Base-by-base conservation (phyloP, 2,113 vertebrate genomes). In the Dicrurus megarhynchus region DNA sequence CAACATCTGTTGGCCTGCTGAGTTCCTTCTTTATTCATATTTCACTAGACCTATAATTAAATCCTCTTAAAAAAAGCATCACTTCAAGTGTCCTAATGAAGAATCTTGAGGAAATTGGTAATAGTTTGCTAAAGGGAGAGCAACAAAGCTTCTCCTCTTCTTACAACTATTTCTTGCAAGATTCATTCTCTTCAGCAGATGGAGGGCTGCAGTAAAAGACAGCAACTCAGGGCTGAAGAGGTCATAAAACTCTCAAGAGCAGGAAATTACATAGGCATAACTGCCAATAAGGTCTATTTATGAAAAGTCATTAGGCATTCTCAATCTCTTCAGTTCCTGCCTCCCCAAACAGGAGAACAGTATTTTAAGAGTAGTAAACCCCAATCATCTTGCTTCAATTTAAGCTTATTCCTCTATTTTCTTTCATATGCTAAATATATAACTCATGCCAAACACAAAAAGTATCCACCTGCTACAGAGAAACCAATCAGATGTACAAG, bases 201-300 rank as follows among this genome's bases (percentile, higher is more conserved):
- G 93, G 64, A 93, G 15, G 46, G 68, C 37, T 77, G 91, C 71
- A 91, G 87, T 89, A 88, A 94, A 95, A 94, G 78, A 90, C 71
- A 89, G 65, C 35, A 27, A 47, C 55, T 89, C 17, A 17, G 67
- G 56, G 53, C n/a, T 93, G 79, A 71, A 77, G 71, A 90, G 85
- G 85, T 93, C 93, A 84, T 95, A 95, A 97, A 96, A 80, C 83
- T 94, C 92, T 81, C 60, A 92, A 88, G 85, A 90, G 82, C 95
- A 96, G 90, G 96, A 96, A 96, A 96, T 96, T 83, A 84, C 91
- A 88, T 8, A 56, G 63, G 52, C 32, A 88, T 89, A 92, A 84
- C 83, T 95, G 82, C 87, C 93, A 85, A 77, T 70, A n/a, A 3
- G 1, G 73, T 71, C 71, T 78, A 78, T 57, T 86, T 86, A 87